These are phyloP conservation scores for Discoglossus pictus DNA, from an alignment of 2,797 vertebrate species.

Conservation along the genomic window DNA sequence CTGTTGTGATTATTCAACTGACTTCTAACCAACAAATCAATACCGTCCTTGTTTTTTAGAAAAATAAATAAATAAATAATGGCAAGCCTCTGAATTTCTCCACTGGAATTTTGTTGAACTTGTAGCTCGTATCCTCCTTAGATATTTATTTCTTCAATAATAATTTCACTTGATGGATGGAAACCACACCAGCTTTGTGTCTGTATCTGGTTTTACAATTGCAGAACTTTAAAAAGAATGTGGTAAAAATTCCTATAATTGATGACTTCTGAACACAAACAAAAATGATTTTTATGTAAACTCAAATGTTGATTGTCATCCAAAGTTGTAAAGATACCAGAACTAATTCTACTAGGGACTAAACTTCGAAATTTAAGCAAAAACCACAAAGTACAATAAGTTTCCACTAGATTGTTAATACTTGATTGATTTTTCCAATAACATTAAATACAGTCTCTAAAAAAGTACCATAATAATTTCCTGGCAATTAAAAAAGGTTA, in stretches of 20 bases:
- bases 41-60: neutral
- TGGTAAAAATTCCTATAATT: neutral
- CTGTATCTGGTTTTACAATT: slow-evolving; percentile 30
- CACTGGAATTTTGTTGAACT: slow-evolving; percentile 1
- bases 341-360: no score
- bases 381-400: no score
- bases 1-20: no score
- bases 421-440: no score
- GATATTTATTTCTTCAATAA: slow-evolving; percentile 25
- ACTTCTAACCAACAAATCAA: neutral
- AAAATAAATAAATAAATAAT: neutral
- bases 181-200: slow-evolving; percentile 9
- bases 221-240: slow-evolving; percentile 6
- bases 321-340: no score
- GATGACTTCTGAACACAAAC: neutral
- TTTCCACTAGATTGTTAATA: no score
- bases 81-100: neutral
- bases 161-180: slow-evolving; percentile 17
- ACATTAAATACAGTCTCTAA: no score
- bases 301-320: no score
- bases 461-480: no score
- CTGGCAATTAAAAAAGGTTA: no score
- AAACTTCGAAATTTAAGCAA: no score
- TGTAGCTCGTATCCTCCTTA: slow-evolving; percentile 9
- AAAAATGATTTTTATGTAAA: no score